Percentiles rank a stretch among this genome's conserved stretches.
phyloP scores from a whole-genome alignment of 2,113 vertebrate genomes.

The Pristiophorus japonicus region DNA sequence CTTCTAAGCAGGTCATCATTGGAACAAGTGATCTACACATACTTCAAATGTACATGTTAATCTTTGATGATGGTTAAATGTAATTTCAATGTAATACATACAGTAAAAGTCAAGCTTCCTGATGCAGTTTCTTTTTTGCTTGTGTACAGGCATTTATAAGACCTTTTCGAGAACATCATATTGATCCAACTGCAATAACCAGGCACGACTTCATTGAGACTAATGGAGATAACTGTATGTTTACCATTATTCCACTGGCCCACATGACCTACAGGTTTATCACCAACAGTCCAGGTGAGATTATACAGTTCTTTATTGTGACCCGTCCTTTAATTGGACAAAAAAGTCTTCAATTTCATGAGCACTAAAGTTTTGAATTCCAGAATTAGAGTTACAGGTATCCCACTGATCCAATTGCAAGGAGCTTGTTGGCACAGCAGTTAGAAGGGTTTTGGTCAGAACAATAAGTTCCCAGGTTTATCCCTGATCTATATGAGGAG shows the following conservation, averaged over 20 bases:
- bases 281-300: constrained; percentile 57
- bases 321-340: background rate
- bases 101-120: background rate
- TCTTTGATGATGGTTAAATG: too few species aligned
- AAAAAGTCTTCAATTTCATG: background rate
- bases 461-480: background rate
- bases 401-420: background rate
- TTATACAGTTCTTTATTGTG: background rate
- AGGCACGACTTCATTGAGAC: constrained; percentile 67
- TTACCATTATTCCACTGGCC: constrained; percentile 61
- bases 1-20: background rate
- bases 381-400: background rate
- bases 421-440: background rate
- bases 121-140: background rate
- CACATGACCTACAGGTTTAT: constrained; percentile 63
- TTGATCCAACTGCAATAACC: constrained; percentile 67
- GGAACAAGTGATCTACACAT: too few species aligned
- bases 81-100: background rate
- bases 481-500: background rate
- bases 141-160: constrained; percentile 59
- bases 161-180: constrained; percentile 66
- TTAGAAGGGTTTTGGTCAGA: background rate
- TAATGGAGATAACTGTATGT: constrained; percentile 70
- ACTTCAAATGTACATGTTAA: background rate
- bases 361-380: background rate